Percentiles rank a stretch among this genome's conserved stretches.
These are phyloP conservation scores for Helleia helle DNA, from an alignment of 2,888 invertebrate genomes.

Conservation along the genomic window DNA sequence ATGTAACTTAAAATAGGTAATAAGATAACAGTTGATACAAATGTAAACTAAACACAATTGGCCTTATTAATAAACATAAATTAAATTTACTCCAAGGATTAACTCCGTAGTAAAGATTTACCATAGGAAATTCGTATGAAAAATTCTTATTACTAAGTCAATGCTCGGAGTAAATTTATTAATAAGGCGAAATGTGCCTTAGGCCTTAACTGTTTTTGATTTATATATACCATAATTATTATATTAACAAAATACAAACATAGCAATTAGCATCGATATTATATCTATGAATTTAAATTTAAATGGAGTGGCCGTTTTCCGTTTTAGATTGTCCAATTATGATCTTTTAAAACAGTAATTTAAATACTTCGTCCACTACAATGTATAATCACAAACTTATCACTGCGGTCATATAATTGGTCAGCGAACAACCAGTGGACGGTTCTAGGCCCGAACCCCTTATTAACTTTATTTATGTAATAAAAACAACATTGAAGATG, in stretches of 20 bases:
- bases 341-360: slow-evolving; percentile 31
- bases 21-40: too few species aligned
- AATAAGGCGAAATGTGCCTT: not conserved
- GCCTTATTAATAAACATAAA: too few species aligned
- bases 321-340: slow-evolving; percentile 28
- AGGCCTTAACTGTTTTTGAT: not conserved
- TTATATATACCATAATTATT: not conserved
- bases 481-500: slow-evolving; percentile 5
- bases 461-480: slow-evolving; percentile 5
- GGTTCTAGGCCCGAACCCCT: not conserved
- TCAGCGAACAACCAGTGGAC: not conserved
- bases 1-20: too few species aligned
- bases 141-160: too few species aligned
- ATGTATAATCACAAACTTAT: slow-evolving; percentile 27
- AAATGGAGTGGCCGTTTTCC: not conserved
- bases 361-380: slow-evolving; percentile 24
- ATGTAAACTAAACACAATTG: too few species aligned
- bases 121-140: too few species aligned
- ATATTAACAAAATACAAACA: not conserved
- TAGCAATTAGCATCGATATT: not conserved
- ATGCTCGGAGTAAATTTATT: too few species aligned
- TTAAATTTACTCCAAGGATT: too few species aligned
- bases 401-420: slow-evolving; percentile 10
- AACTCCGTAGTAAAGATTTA: too few species aligned
- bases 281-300: slow-evolving; percentile 9